Percentiles rank a stretch among this genome's conserved stretches.
Evolutionary conservation across 2,797 vertebrate species (phyloP).

Genomic region (Sebastolobus altivelis): DNA sequence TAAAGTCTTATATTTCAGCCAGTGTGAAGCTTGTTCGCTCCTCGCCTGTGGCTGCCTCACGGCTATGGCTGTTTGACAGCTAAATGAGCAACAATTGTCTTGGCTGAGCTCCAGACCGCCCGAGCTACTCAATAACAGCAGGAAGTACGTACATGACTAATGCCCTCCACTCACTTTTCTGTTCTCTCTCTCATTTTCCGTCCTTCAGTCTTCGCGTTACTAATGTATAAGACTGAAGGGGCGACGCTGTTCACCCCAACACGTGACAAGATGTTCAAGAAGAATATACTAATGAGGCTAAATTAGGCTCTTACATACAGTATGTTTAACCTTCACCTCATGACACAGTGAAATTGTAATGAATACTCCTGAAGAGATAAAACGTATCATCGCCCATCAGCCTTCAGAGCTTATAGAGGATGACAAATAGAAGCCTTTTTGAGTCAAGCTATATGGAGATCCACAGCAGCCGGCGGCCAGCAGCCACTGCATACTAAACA

Average conservation of each 20-base stretch:
- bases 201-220: neutral
- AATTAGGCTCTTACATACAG: neutral
- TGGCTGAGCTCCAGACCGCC: conserved; percentile 58
- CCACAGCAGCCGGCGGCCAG: too few relatives aligned
- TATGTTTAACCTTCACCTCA: neutral
- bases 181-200: conserved; percentile 33
- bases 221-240: neutral
- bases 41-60: conserved; percentile 42
- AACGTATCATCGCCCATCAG: neutral
- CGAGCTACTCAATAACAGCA: conserved; percentile 67
- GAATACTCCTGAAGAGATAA: neutral
- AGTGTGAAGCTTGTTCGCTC: conserved; percentile 25
- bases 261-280: neutral
- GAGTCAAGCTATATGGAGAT: neutral
- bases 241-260: neutral
- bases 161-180: conserved; percentile 54
- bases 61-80: conserved; percentile 61
- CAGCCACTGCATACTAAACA: neutral
- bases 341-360: conserved; percentile 1
- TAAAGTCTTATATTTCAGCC: conserved; percentile 32
- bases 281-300: neutral
- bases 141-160: conserved; percentile 74
- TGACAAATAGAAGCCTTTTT: conserved; percentile 3
- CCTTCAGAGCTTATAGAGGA: neutral
- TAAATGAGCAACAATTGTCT: conserved; percentile 73